phyloP scores from a whole-genome alignment of 2,888 invertebrate genomes.

The Achlya flavicornis region DNA sequence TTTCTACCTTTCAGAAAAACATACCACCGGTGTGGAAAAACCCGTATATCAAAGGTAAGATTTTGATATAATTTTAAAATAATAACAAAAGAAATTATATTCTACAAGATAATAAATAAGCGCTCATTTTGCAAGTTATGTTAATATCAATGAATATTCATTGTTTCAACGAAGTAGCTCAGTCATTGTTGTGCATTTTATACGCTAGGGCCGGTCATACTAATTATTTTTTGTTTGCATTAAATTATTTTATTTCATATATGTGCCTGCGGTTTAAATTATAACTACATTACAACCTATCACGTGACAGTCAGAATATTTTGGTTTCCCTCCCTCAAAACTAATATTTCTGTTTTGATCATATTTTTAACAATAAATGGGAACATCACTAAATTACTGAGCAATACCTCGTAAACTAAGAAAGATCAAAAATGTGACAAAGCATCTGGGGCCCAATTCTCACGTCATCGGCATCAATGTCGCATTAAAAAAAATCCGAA shows the following conservation, averaged over 20 bases:
- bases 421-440: neutral
- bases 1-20: slow-evolving; percentile 6
- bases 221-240: neutral
- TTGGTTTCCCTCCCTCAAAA: too few species aligned
- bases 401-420: neutral
- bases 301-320: too few species aligned
- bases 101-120: neutral
- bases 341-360: too few species aligned
- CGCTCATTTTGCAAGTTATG: neutral
- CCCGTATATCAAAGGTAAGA: neutral
- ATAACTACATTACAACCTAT: too few species aligned
- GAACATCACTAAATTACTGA: neutral
- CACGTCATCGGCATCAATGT: too few species aligned
- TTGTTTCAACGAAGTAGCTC: neutral
- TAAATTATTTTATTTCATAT: neutral
- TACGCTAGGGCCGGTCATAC: neutral
- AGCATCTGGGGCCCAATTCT: too few species aligned
- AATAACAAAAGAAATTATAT: neutral
- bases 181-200: neutral
- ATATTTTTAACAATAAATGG: too few species aligned
- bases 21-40: neutral
- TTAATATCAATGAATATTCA: neutral
- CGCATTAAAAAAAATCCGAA: too few species aligned
- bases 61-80: neutral
- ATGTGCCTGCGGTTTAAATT: too few species aligned